Percentiles rank a stretch among this genome's conserved stretches.
These are phyloP conservation scores for Luscinia megarhynchos DNA, from an alignment of 2,797 vertebrate species.

Conservation along the genomic window DNA sequence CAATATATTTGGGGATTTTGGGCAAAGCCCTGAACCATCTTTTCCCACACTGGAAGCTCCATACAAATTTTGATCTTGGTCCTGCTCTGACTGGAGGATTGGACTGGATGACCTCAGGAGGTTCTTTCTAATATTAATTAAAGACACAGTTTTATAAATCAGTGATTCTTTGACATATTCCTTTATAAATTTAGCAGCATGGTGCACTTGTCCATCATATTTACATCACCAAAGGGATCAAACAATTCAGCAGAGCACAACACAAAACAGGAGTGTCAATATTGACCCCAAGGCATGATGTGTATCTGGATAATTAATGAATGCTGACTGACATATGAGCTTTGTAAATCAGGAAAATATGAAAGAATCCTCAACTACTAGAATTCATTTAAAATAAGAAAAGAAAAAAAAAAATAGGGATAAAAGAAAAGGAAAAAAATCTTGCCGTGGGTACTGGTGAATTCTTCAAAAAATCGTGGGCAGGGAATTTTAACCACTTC, in stretches of 20 bases:
- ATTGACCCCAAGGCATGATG: neutral
- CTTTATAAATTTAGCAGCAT: neutral
- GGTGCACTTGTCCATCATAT: neutral
- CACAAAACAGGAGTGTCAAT: neutral
- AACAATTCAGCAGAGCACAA: neutral
- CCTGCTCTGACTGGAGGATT: neutral
- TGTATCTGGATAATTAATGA: neutral
- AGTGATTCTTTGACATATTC: neutral
- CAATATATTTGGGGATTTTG: neutral
- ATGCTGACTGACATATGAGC: neutral
- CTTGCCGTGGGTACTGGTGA: slow-evolving; percentile 83
- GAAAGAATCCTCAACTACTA: neutral
- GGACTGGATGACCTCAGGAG: neutral
- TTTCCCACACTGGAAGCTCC: neutral
- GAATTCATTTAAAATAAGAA: neutral
- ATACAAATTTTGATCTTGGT: neutral
- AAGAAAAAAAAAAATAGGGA: fast-evolving
- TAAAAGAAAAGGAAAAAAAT: neutral
- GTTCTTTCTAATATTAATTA: neutral
- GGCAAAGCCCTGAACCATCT: neutral
- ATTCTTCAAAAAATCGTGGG: slow-evolving; percentile 83
- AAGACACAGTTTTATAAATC: neutral
- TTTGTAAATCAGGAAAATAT: neutral
- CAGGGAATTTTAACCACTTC: slow-evolving; percentile 85
- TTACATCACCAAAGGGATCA: neutral